Base-by-base conservation (phyloP, 1,140 invertebrate species). In the Stenopsyche tienmushanensis region DNA sequence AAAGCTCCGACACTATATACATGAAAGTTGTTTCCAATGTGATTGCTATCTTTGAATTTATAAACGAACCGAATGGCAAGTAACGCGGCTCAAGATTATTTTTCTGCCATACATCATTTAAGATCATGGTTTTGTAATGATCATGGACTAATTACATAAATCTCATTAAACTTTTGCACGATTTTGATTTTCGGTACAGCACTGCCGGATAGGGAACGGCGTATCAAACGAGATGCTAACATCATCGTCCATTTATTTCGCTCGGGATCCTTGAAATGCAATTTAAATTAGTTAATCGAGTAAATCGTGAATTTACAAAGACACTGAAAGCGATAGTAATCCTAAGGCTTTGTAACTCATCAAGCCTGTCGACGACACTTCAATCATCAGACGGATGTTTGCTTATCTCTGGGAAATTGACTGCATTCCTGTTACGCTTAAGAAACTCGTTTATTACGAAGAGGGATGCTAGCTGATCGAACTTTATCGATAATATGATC, bases 1-100 rank as follows among this genome's bases (percentile, higher is more conserved):
- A 57, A 26, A 57, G 54, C 49, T 52, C 63, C 44, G 52, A 58
- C 63, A 45, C 26, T 49, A 34, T 52, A n/a, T 64, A 23, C 23
- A 55, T 47, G 64, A 65, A 65, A 59, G 64, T 65, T 60, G 55
- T 65, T 59, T 59, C 64, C 23, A 52, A 59, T 59, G 29, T 49
- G 64, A 65, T 65, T 29, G 47, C 29, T 52, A 65, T 65, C 64
- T 8, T 24, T 25, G 54, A 58, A 65, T 57, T 49, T 65, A 47
- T 65, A 65, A 57, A 21, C 24, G 39, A 29, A 10, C 23, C 17
- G 54, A 57, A 29, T 39, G 34, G 34, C 34, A 57, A 25, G 52
- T 42, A 57, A 57, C 24, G 44, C 57, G 57, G 44, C 42, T 41
- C 15, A 17, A 42, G 39, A 58, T 39, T 25, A 26, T 60, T 60